These are phyloP conservation scores for Eulemur coronatus DNA, from an alignment of 2,797 vertebrate species.

Conservation along the genomic window DNA sequence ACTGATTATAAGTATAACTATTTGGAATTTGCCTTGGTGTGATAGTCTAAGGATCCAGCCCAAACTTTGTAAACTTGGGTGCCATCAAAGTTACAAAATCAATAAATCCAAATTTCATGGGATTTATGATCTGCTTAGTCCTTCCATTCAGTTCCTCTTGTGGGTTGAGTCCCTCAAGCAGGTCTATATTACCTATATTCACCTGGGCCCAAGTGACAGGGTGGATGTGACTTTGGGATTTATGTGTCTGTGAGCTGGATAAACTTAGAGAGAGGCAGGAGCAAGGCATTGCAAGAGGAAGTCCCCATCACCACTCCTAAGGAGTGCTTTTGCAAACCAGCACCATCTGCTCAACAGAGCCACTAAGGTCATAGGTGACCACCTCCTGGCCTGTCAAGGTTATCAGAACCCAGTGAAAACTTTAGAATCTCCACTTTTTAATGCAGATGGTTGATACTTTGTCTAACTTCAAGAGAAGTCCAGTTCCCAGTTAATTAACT, in stretches of 20 bases:
- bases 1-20: neutral
- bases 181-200: neutral
- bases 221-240: neutral
- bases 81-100: neutral
- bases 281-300: neutral
- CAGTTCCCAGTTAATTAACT: neutral
- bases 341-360: accelerated
- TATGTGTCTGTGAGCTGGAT: neutral
- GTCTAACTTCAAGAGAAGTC: neutral
- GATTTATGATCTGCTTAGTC: neutral
- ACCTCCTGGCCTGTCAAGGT: neutral
- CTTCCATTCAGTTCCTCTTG: neutral
- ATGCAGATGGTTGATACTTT: neutral
- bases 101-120: neutral
- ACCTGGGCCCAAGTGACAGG: neutral
- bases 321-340: neutral
- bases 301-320: too few relatives aligned
- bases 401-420: neutral
- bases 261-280: neutral
- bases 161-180: neutral
- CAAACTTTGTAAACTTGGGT: neutral
- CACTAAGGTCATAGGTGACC: neutral
- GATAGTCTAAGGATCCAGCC: neutral
- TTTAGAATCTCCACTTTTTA: neutral
- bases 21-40: neutral